Conservation (phyloP, 2,888 invertebrate species). For the Diarsia brunnea region DNA sequence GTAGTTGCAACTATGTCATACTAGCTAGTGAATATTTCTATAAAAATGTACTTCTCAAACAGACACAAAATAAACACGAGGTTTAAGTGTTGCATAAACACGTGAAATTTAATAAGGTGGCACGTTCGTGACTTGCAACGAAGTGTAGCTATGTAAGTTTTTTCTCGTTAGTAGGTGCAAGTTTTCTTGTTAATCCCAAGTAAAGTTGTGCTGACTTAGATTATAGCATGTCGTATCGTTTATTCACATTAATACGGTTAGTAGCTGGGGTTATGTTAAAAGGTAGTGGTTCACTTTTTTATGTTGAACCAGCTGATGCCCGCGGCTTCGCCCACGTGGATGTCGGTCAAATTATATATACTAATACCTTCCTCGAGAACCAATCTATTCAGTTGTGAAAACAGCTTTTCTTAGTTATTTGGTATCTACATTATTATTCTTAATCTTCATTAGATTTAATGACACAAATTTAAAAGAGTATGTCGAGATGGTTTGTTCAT, state of each 20-base stretch:
- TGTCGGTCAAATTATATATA: too few species aligned
- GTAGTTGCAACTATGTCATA: too few species aligned
- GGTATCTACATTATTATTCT: not conserved
- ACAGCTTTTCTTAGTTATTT: too few species aligned
- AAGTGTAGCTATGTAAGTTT: conserved; percentile 42
- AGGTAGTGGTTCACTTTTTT: not conserved
- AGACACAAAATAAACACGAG: conserved; percentile 32
- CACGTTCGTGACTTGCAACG: conserved; percentile 51
- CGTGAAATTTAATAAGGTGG: conserved; percentile 48
- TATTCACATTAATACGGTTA: conserved; percentile 37
- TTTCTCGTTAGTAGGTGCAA: conserved; percentile 54
- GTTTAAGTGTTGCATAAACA: conserved; percentile 39
- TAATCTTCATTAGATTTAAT: too few species aligned
- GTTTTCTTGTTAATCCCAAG: conserved; percentile 60
- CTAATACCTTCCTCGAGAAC: too few species aligned
- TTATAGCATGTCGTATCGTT: conserved; percentile 46
- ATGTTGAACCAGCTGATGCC: not conserved
- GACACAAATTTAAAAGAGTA: too few species aligned
- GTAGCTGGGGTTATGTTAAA: not conserved
- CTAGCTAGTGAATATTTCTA: conserved; percentile 8
- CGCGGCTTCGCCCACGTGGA: too few species aligned
- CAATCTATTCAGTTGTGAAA: too few species aligned
- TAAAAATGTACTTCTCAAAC: conserved; percentile 7
- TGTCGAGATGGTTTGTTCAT: too few species aligned
- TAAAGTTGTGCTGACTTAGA: conserved; percentile 48